Conservation (phyloP, 1,140 invertebrate species). For the Carcinoscorpius rotundicauda region DNA sequence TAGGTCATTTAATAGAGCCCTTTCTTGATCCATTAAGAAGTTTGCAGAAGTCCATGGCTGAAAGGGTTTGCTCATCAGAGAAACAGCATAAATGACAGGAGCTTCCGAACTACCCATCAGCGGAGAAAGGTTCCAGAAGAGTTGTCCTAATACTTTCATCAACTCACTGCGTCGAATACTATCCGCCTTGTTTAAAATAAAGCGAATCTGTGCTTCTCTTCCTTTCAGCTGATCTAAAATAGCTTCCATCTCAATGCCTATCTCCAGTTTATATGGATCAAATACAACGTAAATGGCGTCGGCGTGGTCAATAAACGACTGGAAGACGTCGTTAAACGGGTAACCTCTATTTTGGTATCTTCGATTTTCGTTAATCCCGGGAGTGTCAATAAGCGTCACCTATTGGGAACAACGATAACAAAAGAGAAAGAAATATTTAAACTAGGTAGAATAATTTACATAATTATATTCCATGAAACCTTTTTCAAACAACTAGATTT, state of each 20-base stretch:
- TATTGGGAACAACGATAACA: conserved; percentile 32
- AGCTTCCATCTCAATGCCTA: conserved; percentile 75
- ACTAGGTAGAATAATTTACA: not conserved
- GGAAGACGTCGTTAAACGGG: conserved; percentile 87
- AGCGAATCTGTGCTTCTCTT: conserved; percentile 71
- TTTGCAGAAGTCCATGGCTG: conserved; percentile 13
- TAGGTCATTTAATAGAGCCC: conserved; percentile 70
- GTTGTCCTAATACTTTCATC: conserved; percentile 57
- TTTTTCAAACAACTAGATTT: not conserved
- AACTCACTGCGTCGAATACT: conserved; percentile 82
- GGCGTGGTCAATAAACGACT: conserved; percentile 87
- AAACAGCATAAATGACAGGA: conserved; percentile 78
- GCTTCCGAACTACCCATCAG: conserved; percentile 84
- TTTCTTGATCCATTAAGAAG: conserved; percentile 60
- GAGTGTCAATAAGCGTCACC: conserved; percentile 93
- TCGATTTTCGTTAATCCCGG: conserved; percentile 83
- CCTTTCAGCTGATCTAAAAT: conserved; percentile 38
- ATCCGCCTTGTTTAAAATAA: conserved; percentile 89
- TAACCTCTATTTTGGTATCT: conserved; percentile 86
- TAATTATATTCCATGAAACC: not conserved
- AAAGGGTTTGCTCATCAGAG: conserved; percentile 67
- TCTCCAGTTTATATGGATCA: conserved; percentile 87
- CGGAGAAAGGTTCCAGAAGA: conserved; percentile 93
- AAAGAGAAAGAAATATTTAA: not conserved
- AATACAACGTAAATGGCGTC: conserved; percentile 92